Evolutionary conservation across 2,888 invertebrate genomes (phyloP).

Genomic region (Nemotelus nigrinus): DNA sequence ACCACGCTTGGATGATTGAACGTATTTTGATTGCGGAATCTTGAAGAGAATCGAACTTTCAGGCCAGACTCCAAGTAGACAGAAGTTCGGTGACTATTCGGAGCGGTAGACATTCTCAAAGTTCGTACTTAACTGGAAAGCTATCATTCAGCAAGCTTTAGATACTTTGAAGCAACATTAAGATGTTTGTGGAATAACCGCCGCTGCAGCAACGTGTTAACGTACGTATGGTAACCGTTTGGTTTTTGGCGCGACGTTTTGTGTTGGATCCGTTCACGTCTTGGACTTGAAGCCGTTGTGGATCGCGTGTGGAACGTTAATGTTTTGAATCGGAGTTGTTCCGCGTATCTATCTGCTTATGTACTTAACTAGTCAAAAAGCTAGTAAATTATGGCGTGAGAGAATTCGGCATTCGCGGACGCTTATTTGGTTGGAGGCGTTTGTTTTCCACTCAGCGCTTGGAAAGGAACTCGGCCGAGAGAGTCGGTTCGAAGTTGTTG

Average conservation of each 20-base stretch:
- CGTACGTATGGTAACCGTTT: background rate
- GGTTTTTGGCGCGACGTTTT: slow-evolving; percentile 6
- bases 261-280: background rate
- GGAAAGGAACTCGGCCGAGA: slow-evolving; percentile 25
- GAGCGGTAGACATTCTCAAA: slow-evolving; percentile 50
- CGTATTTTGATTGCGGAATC: background rate
- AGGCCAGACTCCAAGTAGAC: slow-evolving; percentile 33
- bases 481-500: slow-evolving; percentile 20
- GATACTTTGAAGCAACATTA: too few relatives aligned
- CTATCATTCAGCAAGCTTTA: too few relatives aligned
- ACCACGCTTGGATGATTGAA: too few relatives aligned
- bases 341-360: background rate
- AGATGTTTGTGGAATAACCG: background rate
- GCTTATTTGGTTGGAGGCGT: background rate
- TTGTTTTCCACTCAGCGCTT: slow-evolving; percentile 27
- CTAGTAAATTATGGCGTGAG: slow-evolving; percentile 1
- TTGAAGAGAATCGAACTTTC: slow-evolving; percentile 19
- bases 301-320: background rate
- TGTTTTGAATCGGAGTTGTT: slow-evolving; percentile 10
- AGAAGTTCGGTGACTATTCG: slow-evolving; percentile 55
- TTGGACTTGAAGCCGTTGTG: background rate
- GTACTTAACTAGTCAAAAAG: background rate
- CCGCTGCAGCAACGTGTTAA: background rate
- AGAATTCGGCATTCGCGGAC: background rate
- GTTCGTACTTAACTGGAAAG: background rate